Evolutionary conservation across 1,140 invertebrate genomes (phyloP).

Genomic region (Arctopsyche grandis): DNA sequence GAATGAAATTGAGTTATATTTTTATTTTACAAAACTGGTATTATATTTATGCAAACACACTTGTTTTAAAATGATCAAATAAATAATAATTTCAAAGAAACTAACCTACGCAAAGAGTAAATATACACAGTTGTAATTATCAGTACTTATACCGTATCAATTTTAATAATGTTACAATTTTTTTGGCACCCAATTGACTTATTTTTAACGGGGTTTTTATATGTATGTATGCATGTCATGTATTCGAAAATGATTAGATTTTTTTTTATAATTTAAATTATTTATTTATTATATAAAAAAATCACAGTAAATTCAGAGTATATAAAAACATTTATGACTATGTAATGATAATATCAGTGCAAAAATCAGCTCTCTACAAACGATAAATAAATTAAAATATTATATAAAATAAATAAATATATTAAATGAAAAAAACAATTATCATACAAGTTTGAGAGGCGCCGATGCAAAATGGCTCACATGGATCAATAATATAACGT

Average conservation of each 20-base stretch:
- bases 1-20: too few species aligned
- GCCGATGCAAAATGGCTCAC: not conserved
- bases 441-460: constrained; percentile 2
- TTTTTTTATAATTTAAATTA: constrained; percentile 13
- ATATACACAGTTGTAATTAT: too few species aligned
- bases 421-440: not conserved
- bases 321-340: constrained; percentile 1
- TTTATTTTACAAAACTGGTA: too few species aligned
- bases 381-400: not conserved
- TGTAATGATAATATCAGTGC: constrained; percentile 4
- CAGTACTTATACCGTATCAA: too few species aligned
- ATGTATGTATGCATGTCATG: too few species aligned
- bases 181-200: too few species aligned
- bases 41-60: too few species aligned
- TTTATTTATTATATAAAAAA: constrained; percentile 16
- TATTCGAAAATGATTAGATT: not conserved
- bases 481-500: constrained; percentile 20
- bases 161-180: too few species aligned
- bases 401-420: too few species aligned
- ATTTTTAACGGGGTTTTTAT: not conserved
- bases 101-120: too few species aligned
- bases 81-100: too few species aligned
- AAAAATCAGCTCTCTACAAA: not conserved
- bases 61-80: too few species aligned
- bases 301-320: constrained; percentile 25